A percentile compares a stretch with the other conserved stretches of the same genome.
phyloP scores from a whole-genome alignment of 2,888 invertebrate species.

The Cantharis rufa region DNA sequence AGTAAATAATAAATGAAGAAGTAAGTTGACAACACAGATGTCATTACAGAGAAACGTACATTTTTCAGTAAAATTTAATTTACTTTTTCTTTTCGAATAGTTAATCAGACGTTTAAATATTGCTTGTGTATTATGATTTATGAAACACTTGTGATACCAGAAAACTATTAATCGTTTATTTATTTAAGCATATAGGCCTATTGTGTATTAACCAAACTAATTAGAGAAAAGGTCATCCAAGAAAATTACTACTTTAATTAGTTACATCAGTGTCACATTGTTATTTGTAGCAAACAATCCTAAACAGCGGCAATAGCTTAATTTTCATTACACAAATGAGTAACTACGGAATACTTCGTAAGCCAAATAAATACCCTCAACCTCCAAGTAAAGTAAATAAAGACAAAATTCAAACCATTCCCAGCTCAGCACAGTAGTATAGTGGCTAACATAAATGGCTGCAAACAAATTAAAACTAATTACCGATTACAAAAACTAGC shows the following conservation, averaged over 20 bases:
- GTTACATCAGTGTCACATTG: conserved; percentile 17
- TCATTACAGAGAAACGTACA: neutral
- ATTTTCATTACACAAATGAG: neutral
- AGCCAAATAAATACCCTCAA: neutral
- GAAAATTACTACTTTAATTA: conserved; percentile 19
- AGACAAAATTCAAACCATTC: neutral
- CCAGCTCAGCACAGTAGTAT: neutral
- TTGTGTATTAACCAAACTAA: conserved; percentile 8
- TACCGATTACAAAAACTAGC: neutral
- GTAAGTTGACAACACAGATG: neutral
- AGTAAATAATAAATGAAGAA: too few species aligned
- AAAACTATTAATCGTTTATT: neutral
- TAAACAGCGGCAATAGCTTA: conserved; percentile 1
- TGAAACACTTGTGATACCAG: neutral
- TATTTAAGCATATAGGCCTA: neutral
- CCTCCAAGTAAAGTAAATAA: neutral
- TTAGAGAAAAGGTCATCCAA: conserved; percentile 18
- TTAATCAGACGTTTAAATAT: neutral
- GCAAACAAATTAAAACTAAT: neutral
- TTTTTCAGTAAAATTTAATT: neutral
- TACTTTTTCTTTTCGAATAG: neutral
- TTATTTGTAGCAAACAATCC: neutral
- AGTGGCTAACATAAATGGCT: neutral
- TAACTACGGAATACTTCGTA: neutral
- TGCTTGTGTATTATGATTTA: too few species aligned